Conservation (phyloP, 1,140 invertebrate genomes). For the Limonius californicus region DNA sequence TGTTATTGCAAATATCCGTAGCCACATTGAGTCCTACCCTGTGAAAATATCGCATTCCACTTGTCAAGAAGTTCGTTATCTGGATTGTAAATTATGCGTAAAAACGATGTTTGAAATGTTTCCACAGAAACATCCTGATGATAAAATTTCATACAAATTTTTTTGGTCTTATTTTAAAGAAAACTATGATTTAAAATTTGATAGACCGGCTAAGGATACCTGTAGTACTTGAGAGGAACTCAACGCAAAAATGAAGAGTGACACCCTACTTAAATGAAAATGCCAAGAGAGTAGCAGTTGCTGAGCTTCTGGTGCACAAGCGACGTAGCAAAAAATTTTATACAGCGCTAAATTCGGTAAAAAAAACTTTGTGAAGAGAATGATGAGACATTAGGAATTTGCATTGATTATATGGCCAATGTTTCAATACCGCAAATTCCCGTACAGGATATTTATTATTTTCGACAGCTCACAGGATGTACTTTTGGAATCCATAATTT, state of each 20-base stretch:
- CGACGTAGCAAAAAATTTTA: neutral
- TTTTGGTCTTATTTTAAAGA: neutral
- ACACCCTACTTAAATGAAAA: neutral
- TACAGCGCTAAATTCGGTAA: neutral
- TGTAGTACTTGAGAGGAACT: neutral
- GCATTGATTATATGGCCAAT: neutral
- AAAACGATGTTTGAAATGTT: no score
- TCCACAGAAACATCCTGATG: neutral
- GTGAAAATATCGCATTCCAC: constrained; percentile 4
- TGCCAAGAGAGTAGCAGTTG: constrained; percentile 1
- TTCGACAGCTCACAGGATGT: neutral
- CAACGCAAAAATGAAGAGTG: neutral
- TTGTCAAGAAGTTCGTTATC: neutral
- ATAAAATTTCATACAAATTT: neutral
- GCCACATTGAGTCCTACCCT: neutral
- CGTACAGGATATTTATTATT: neutral
- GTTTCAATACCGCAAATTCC: neutral
- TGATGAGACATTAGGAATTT: neutral
- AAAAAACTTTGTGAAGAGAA: neutral
- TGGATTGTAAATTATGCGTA: constrained; percentile 6
- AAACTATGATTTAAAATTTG: constrained; percentile 1
- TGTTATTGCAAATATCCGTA: neutral
- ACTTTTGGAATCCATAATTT: neutral
- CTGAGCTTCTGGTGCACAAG: neutral
- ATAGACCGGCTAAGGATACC: neutral